Evolutionary conservation across 2,797 vertebrate species (phyloP), one percentile per base, ranked within the genome.

Genomic region (Kryptopterus vitreolus): DNA sequence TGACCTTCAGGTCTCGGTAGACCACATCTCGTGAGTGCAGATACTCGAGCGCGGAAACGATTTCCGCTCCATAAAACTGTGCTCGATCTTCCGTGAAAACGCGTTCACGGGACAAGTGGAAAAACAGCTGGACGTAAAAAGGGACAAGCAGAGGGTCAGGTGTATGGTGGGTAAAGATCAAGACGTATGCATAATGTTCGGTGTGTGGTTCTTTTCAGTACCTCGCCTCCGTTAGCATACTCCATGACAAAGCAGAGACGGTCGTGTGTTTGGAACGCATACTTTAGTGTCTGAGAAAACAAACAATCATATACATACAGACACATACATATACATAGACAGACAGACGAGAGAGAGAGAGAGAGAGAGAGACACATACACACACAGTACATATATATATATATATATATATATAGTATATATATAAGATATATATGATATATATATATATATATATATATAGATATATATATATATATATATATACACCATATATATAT

Each of bases 161-260:
- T 74, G n/a, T 18, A 35, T 16, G 13, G 59, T 3, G 24, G 31
- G 35, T 46, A 9, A 58, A 58, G 5, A 57, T 57, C 18, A 38
- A 58, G 52, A 0, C 6, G 3, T 57, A 3, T 38, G 9, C n/a
- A 15, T 50, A 5, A 61, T 48, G 11, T 50, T 33, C 8, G n/a
- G 0, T 15, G 15, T 33, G 18, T 48, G n/a, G 20, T 48, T n/a
- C n/a, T n/a, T 52, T 43, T 10, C 48, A 63, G 26, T 88, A 97
- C 97, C 93, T 98, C 97, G n/a, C 97, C 97, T 0, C 96, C 97
- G 0, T 98, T 98, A 88, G 96, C 97, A 0, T 98, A 98, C 82
- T 98, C 97, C 97, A 98, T 98, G 85, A 98, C 96, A 8, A 98
- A 98, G 91, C 96, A 98, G 71, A 98, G 94, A 3, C 97, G 94